phyloP scores from a whole-genome alignment of 2,113 vertebrate species.

The Microcebus lehilahytsara region DNA sequence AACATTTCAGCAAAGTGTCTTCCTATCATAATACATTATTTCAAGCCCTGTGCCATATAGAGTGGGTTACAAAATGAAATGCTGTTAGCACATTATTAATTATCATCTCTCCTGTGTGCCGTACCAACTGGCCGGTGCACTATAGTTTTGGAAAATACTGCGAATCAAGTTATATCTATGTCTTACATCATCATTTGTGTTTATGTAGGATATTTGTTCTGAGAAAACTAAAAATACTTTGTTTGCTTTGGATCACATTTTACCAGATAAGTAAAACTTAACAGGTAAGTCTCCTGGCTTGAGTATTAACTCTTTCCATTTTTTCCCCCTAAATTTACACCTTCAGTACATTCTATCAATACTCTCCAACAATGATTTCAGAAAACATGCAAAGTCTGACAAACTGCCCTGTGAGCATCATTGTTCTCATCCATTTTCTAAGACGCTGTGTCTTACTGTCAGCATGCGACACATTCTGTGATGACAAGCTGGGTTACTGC shows the following conservation, averaged over 20 bases:
- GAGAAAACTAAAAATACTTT: conserved; percentile 30
- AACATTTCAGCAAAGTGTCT: background rate
- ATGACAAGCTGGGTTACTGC: background rate
- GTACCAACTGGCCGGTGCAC: background rate
- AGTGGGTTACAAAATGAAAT: background rate
- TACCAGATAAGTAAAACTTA: background rate
- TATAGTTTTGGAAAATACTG: background rate
- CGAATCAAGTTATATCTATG: conserved; percentile 14
- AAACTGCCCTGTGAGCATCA: background rate
- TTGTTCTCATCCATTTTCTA: background rate
- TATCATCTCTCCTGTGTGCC: background rate
- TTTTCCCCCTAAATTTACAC: background rate
- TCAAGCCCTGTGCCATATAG: background rate
- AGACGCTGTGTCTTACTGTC: background rate
- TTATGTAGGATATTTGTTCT: conserved; percentile 25
- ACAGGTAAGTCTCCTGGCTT: background rate
- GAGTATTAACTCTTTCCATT: conserved; percentile 19
- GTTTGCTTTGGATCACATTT: conserved; percentile 22
- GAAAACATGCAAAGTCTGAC: background rate
- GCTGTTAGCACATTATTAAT: background rate
- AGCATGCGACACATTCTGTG: no score
- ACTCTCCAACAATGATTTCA: background rate
- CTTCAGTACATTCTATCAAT: background rate
- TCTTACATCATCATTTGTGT: background rate
- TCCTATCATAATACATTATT: background rate